Base-by-base conservation (phyloP, 2,797 vertebrate species). In the Notamacropus eugenii region DNA sequence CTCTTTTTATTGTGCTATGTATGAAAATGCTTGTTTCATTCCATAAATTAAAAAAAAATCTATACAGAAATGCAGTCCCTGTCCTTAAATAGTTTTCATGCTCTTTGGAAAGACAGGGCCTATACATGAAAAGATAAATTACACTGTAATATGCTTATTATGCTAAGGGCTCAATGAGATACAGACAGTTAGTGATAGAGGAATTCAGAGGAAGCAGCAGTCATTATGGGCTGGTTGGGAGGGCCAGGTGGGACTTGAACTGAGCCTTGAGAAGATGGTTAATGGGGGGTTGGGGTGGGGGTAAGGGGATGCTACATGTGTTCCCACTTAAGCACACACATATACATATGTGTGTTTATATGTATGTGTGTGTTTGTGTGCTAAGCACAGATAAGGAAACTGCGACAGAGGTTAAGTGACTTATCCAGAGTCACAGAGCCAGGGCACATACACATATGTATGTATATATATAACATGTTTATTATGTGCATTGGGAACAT, bases 291-390 rank as follows among this genome's bases (percentile, higher is more conserved):
- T 52, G 4, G 3, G 67, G n/a, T 46, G 6, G 67, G 13, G 1
- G n/a, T 16, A 31, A 74, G 29, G 22, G 74, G 50, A 46, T 40
- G 40, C 8, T 46, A 82, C 29, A 27, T 22, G 46, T 27, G 8
- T 22, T 9, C 22, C 9, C 28, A 59, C 58, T 29, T 12, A 8
- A 1, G 2, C n/a, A 74, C n/a, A 82, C 40, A 82, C 19, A 22
- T 0, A 74, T 19, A n/a, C 67, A 74, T 40, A n/a, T 22, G 9
- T 82, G 19, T 4, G 1, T 82, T 24, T 9, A 82, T 24, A 9
- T 82, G 6, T 46, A 2, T 46, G 6, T 10, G 16, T 46, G 34
- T 5, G 2, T 28, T 28, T 27, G 1, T 46, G 0, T 0, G 14
- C 19, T 54, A 8, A 12, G 31, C 14, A 5, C 52, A 57, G 56